phyloP scores from a whole-genome alignment of 2,888 invertebrate species.

The Trichacis sp. region DNA sequence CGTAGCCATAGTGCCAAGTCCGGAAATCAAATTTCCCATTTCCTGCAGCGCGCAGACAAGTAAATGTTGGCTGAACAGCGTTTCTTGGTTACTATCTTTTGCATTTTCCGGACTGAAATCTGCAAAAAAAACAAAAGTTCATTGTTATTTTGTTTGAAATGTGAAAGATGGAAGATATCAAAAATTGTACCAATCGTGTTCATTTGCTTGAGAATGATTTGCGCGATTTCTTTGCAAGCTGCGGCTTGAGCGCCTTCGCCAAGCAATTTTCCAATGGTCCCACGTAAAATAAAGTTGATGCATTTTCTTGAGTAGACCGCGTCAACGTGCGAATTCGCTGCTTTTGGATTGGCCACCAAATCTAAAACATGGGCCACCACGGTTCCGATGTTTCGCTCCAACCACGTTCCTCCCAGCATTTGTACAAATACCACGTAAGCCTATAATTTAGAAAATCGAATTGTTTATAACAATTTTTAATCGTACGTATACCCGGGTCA shows the following conservation, averaged over 20 bases:
- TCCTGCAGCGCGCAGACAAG: constrained; percentile 95
- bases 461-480: too few relatives aligned
- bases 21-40: constrained; percentile 88
- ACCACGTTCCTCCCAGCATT: constrained; percentile 93
- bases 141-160: too few relatives aligned
- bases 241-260: constrained; percentile 97
- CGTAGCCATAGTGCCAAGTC: constrained; percentile 94
- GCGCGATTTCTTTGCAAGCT: constrained; percentile 93
- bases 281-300: constrained; percentile 93
- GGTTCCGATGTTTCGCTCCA: constrained; percentile 89
- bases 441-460: too few relatives aligned
- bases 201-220: constrained; percentile 94
- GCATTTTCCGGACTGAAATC: constrained; percentile 93
- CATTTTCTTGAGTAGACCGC: constrained; percentile 98
- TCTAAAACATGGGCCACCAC: constrained; percentile 92
- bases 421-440: constrained; percentile 96
- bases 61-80: constrained; percentile 89
- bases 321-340: constrained; percentile 95
- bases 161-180: too few relatives aligned
- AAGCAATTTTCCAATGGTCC: constrained; percentile 92
- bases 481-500: too few relatives aligned
- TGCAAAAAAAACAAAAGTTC: too few relatives aligned
- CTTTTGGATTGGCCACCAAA: constrained; percentile 94
- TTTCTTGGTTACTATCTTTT: constrained; percentile 91
- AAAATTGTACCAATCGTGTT: constrained; percentile 83